Base-by-base conservation (phyloP, 2,113 vertebrate genomes). In the Pongo abelii region DNA sequence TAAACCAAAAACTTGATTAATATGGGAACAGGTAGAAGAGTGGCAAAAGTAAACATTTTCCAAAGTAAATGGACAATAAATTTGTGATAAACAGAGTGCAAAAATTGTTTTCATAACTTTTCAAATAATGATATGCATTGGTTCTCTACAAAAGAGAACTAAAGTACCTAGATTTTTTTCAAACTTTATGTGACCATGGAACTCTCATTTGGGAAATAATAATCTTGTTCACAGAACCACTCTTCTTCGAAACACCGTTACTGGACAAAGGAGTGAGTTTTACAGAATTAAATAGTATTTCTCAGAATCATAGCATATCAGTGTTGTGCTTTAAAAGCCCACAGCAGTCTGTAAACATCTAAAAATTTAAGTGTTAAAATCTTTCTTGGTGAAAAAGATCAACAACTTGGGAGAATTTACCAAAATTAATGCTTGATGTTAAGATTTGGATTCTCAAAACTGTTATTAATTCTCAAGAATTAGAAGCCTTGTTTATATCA, bases 401-500 rank as follows among this genome's bases (percentile, higher is more conserved):
- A 97, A 23, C 50, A 55, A 12, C 27, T 64, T 91, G 46, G 38
- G 22, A 93, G 32, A 87, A 83, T 79, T 70, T 80, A 90, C 22
- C 23, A 69, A 80, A 61, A 27, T 23, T 55, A 80, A 61, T 27
- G 10, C 55, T 79, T 93, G 59, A 84, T 89, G 46, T 59, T 96
- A 77, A 70, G 48, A 83, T 93, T 94, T 88, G 57, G 11, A 91
- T 84, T 93, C 67, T 95, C 85, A 78, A 32, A 75, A 96, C 64
- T n/a, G 23, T 50, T 75, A 70, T 64, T 85, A 67, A 89, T 85
- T 91, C 43, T 50, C 70, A 89, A 92, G 46, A 96, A 84, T 84
- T 95, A 77, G 59, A 91, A 96, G 17, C 2, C 22, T 46, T 40
- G 69, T 89, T 81, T 84, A 93, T 84, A 75, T 90, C 23, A 72